Percentiles rank a stretch among this genome's conserved stretches.
Conservation (phyloP, 2,888 invertebrate species). For the Mechanitis messenoides region DNA sequence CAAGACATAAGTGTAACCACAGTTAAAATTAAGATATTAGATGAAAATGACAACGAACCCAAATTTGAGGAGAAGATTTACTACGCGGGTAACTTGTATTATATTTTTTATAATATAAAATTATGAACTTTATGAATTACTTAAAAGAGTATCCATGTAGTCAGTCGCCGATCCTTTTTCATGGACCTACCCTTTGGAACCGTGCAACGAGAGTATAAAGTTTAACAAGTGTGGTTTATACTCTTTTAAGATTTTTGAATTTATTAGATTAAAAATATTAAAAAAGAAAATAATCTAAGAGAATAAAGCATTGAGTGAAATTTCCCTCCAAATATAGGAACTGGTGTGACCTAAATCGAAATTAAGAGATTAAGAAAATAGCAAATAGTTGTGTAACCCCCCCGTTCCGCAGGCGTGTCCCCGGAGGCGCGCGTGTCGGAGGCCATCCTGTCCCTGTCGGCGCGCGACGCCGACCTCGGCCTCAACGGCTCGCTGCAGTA, state of each 20-base stretch:
- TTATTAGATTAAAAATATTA: too few relatives aligned
- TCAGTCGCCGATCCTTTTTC: too few relatives aligned
- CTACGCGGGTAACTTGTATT: constrained; percentile 74
- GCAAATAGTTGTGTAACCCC: neutral
- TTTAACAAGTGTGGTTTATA: too few relatives aligned
- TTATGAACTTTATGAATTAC: too few relatives aligned
- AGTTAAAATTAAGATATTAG: constrained; percentile 83
- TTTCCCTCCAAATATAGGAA: too few relatives aligned
- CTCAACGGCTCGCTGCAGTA: constrained; percentile 89
- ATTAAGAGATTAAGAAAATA: neutral
- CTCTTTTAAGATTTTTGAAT: too few relatives aligned
- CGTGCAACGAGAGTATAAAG: too few relatives aligned
- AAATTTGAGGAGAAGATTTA: constrained; percentile 80
- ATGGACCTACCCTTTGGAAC: too few relatives aligned
- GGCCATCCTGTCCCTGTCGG: constrained; percentile 84
- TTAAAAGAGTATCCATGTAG: too few relatives aligned
- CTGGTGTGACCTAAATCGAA: too few relatives aligned
- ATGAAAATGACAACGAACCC: constrained; percentile 91
- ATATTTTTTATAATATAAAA: neutral
- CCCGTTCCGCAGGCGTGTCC: constrained; percentile 77
- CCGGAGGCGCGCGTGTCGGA: constrained; percentile 86
- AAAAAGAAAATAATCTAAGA: too few relatives aligned
- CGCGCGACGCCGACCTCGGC: constrained; percentile 88
- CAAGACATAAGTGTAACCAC: constrained; percentile 81
- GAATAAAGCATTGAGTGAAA: too few relatives aligned